These are phyloP conservation scores for Enteromius trimaculatus DNA, from an alignment of 2,797 vertebrate species.

Conservation along the genomic window DNA sequence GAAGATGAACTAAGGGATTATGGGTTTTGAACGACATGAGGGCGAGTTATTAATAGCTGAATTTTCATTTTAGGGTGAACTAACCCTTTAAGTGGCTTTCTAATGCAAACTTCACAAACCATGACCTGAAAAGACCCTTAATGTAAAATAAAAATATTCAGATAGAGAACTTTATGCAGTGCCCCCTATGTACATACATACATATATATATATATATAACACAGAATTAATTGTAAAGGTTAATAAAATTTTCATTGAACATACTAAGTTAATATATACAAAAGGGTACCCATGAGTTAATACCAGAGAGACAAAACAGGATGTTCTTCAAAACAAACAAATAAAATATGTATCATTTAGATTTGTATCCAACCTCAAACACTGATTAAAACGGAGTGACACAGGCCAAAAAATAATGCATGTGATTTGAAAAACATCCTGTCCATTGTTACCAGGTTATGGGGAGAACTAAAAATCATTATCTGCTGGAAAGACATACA, in stretches of 20 bases:
- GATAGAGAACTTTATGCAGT: neutral
- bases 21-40: no score
- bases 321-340: slow-evolving; percentile 46
- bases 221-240: neutral
- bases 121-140: neutral
- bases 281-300: slow-evolving; percentile 51
- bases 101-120: neutral
- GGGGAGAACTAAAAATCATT: slow-evolving; percentile 21
- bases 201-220: no score
- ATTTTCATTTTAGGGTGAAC: no score
- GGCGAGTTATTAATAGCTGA: no score
- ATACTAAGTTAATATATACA: slow-evolving; percentile 17
- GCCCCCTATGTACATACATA: neutral
- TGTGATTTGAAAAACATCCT: slow-evolving; percentile 55
- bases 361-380: slow-evolving; percentile 5
- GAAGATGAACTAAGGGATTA: no score
- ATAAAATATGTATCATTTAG: neutral
- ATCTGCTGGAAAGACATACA: slow-evolving; percentile 23
- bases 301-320: slow-evolving; percentile 38
- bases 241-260: neutral
- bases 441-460: slow-evolving; percentile 23
- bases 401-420: neutral
- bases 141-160: neutral
- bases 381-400: slow-evolving; percentile 19
- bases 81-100: neutral